phyloP scores from a whole-genome alignment of 2,888 invertebrate species.

The Temnothorax unifasciatus region DNA sequence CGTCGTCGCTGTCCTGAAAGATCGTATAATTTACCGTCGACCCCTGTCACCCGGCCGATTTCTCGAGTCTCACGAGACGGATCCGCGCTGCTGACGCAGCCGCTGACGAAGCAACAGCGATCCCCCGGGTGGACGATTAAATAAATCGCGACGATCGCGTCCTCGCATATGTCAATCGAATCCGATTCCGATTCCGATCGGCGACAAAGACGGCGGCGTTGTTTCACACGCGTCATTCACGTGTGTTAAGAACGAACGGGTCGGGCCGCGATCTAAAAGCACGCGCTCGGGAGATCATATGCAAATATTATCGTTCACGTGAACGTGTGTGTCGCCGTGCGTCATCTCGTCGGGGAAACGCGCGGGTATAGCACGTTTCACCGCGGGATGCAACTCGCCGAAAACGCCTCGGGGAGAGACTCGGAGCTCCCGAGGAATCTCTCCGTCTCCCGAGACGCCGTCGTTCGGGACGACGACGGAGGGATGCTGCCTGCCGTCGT shows the following conservation, averaged over 20 bases:
- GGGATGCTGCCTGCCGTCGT: constrained; percentile 23
- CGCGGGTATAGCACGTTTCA: background rate
- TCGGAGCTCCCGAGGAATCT: background rate
- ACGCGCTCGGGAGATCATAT: background rate
- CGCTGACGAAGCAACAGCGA: constrained; percentile 3
- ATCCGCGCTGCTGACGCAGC: background rate
- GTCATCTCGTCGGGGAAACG: background rate
- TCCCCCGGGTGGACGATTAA: background rate
- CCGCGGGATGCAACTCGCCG: constrained; percentile 28
- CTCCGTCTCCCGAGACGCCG: background rate
- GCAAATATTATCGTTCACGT: background rate
- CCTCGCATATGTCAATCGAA: background rate
- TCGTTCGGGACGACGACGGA: constrained; percentile 4
- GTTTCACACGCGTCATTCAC: background rate
- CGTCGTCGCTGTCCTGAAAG: background rate
- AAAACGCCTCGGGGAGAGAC: constrained; percentile 25
- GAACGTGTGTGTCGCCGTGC: constrained; percentile 1
- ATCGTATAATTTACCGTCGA: constrained; percentile 12
- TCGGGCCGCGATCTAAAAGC: no score
- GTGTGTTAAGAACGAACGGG: background rate
- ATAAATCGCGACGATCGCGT: background rate
- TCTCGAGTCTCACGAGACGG: constrained; percentile 10
- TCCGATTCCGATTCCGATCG: constrained; percentile 4
- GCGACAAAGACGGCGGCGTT: background rate
- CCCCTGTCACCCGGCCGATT: background rate